Base-by-base conservation (phyloP, 1,140 invertebrate genomes). In the Hylyphantes graminicola region DNA sequence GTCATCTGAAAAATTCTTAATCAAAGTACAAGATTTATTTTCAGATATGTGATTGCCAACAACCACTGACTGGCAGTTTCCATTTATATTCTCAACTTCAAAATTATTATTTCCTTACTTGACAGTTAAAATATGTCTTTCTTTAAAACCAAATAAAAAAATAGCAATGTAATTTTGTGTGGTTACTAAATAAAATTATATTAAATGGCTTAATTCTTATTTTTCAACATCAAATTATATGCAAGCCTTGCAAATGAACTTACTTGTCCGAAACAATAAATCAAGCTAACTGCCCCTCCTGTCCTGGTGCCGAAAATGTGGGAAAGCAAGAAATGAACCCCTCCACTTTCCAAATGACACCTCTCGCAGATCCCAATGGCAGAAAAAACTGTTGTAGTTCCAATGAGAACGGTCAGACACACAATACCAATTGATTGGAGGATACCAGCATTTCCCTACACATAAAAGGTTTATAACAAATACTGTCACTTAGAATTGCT, bases 261-360 rank as follows among this genome's bases (percentile, higher is more conserved):
- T 91, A 95, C 95, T 91, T 97, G 97, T 87, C 97, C 97, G 92
- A 99, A 98, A 89, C 96, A 97, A 89, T 98, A 99, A 6, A 99
- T 91, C 75, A 99, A 90, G 67, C 97, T 97, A 17, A 98, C 91
- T 68, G 97, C 94, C 17, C 96, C 96, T 10, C 96, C 97, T 89
- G 97, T 94, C 88, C 96, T 92, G 7, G 96, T 96, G 57, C 97
- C 97, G 11, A 99, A 90, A 6, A 98, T 97, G 89, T 98, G 96
- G 0, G 96, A 95, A 55, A 99, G 90, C 67, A 99, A 91, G 90
- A 98, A 98, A 90, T 98, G 98, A 15, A 99, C 96, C 50, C 97
- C 97, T 51, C 97, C 97, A 91, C 95, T 97, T 91, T 96, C 95
- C 87, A 98, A 94, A 86, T 96, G 93, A 91, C 96, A 97, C 89